Percentiles rank a stretch among this genome's conserved stretches.
Evolutionary conservation across 1,140 invertebrate genomes (phyloP).

Genomic region (Solen grandis): DNA sequence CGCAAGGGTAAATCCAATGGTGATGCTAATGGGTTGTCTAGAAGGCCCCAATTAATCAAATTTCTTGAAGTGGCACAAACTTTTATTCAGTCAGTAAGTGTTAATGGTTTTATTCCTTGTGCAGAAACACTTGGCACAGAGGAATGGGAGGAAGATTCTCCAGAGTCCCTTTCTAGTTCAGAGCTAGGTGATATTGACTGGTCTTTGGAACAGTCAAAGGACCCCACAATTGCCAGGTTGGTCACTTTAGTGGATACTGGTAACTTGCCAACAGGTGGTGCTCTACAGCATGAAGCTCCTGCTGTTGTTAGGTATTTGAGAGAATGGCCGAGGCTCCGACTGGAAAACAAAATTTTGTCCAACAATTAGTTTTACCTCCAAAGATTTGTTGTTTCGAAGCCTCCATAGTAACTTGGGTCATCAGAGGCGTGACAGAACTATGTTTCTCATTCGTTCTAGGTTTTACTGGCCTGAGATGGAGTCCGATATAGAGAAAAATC

Average conservation of each 20-base stretch:
- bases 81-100: neutral
- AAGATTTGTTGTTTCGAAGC: neutral
- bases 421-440: constrained; percentile 6
- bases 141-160: neutral
- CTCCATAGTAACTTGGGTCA: constrained; percentile 40
- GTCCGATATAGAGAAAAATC: neutral
- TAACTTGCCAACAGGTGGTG: too few species aligned
- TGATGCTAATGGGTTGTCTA: constrained; percentile 34
- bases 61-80: neutral
- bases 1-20: constrained; percentile 23
- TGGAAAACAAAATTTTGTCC: neutral
- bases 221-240: too few species aligned
- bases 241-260: too few species aligned
- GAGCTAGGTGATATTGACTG: neutral
- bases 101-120: neutral
- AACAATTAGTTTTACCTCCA: neutral
- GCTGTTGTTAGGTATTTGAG: constrained; percentile 3
- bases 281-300: neutral
- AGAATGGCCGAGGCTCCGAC: neutral
- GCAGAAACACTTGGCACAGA: neutral
- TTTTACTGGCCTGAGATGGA: constrained; percentile 41
- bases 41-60: neutral
- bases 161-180: neutral
- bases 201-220: too few species aligned
- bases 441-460: neutral